A percentile compares a stretch with the other conserved stretches of the same genome.
Conservation (phyloP, 2,888 invertebrate genomes). For the Drosophila maculinotata region DNA sequence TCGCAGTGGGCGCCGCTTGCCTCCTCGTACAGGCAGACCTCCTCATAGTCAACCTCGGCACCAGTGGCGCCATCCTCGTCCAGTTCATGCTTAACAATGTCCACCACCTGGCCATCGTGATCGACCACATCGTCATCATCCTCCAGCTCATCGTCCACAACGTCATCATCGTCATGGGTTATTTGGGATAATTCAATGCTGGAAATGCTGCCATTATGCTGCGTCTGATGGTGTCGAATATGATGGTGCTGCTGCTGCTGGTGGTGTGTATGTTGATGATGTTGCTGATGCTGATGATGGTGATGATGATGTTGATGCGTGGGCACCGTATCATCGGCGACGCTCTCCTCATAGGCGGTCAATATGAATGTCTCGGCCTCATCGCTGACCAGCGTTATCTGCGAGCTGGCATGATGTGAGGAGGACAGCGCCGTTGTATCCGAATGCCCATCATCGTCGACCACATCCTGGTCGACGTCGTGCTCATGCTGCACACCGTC, state of each 20-base stretch:
- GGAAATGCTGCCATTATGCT: slow-evolving; percentile 76
- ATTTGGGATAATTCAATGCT: slow-evolving; percentile 72
- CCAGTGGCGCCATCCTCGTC: slow-evolving; percentile 79
- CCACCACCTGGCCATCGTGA: slow-evolving; percentile 74
- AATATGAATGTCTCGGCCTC: slow-evolving; percentile 79
- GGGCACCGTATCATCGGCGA: slow-evolving; percentile 75
- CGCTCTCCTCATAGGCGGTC: slow-evolving; percentile 80
- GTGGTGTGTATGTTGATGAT: slow-evolving; percentile 49
- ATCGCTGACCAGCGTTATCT: slow-evolving; percentile 78
- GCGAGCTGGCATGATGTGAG: slow-evolving; percentile 66
- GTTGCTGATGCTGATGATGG: slow-evolving; percentile 51
- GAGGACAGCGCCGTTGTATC: slow-evolving; percentile 56
- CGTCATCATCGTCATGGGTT: slow-evolving; percentile 62
- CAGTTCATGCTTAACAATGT: slow-evolving; percentile 77
- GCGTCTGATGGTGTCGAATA: slow-evolving; percentile 64
- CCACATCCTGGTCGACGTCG: slow-evolving; percentile 43
- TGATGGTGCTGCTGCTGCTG: slow-evolving; percentile 59
- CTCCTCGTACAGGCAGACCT: slow-evolving; percentile 83
- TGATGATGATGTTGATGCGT: slow-evolving; percentile 48
- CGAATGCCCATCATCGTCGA: slow-evolving; percentile 69
- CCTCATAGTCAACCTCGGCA: slow-evolving; percentile 78
- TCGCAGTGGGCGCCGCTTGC: slow-evolving; percentile 75
- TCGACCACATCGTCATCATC: slow-evolving; percentile 64
- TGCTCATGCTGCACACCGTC: slow-evolving; percentile 26
- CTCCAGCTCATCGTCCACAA: slow-evolving; percentile 58